Base-by-base conservation (phyloP, 64 coral and sea anemone species). In the Acropora yongei region DNA sequence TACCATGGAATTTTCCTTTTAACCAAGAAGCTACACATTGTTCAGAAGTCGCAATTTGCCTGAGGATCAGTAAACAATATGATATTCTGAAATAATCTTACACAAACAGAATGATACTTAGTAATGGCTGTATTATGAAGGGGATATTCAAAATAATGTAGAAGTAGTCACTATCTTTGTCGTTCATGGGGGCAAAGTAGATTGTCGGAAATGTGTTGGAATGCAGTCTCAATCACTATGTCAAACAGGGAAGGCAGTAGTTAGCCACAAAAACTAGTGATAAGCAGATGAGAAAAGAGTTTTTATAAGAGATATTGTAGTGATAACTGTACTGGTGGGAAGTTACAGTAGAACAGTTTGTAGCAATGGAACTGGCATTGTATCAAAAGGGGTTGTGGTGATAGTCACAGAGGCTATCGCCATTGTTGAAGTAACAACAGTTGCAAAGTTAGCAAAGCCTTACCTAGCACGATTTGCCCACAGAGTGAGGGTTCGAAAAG, bases 401-500 rank as follows among this genome's bases (percentile, higher is more conserved):
- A 63, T 3, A 63, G 13, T 63, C 13, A 63, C 14, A 63, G 60
- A 1, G 51, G 51, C 9, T 5, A 9, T 55, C 4, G 51, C 51
- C 4, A 63, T 63, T 63, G 60, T 63, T 63, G 60, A 13, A 7
- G 8, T 9, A 55, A 55, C 51, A 13, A 14, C 60, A 55, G 10
- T 13, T 13, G 60, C 16, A 63, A 2, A 63, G 13, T 8, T 0
- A 63, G 60, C 60, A 63, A 63, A 75, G 42, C 68, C 4, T 55
- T 89, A 98, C 96, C 90, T 91, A 43, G 88, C 78, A 82, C 95
- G 92, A 60, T 41, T 80, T 42, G 93, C 79, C 96, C 96, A 98
- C 46, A 95, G 68, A 57, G 93, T 93, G 8, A 98, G 82, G 42
- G 92, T 87, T 39, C 90, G 63, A 47, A 95, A 95, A 20, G 96